These are phyloP conservation scores for Brachionus calyciflorus DNA, from an alignment of 1,140 invertebrate species.

Conservation along the genomic window DNA sequence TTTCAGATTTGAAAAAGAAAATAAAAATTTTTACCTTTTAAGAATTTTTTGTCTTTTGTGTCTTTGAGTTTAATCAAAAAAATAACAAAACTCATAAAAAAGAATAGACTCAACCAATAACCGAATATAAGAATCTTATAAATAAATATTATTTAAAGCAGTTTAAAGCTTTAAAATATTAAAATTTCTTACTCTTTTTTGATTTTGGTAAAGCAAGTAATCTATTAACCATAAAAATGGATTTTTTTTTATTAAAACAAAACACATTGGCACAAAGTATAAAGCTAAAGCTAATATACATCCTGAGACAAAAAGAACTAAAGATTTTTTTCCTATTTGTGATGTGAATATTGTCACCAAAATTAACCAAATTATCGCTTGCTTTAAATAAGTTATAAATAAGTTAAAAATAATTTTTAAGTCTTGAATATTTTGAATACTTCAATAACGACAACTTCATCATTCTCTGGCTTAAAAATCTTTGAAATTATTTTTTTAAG, in stretches of 20 bases:
- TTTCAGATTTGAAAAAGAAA: background rate
- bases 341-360: background rate
- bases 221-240: conserved; percentile 25
- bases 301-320: background rate
- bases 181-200: background rate
- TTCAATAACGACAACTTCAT: conserved; percentile 32
- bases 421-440: background rate
- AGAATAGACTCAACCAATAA: conserved; percentile 17
- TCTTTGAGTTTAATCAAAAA: conserved; percentile 3
- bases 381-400: conserved; percentile 12
- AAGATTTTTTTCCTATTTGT: background rate
- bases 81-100: background rate
- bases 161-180: background rate
- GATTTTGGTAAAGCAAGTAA: background rate
- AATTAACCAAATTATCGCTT: conserved; percentile 22
- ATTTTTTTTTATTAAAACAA: background rate
- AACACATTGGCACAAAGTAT: conserved; percentile 33
- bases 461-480: background rate
- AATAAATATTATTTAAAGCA: background rate
- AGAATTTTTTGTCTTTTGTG: background rate
- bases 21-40: conserved; percentile 2
- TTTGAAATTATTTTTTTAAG: background rate
- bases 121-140: background rate
- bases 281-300: background rate
- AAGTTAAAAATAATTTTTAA: background rate